phyloP scores from a whole-genome alignment of 1,140 invertebrate species.

The Pogonognathellus flavescens region DNA sequence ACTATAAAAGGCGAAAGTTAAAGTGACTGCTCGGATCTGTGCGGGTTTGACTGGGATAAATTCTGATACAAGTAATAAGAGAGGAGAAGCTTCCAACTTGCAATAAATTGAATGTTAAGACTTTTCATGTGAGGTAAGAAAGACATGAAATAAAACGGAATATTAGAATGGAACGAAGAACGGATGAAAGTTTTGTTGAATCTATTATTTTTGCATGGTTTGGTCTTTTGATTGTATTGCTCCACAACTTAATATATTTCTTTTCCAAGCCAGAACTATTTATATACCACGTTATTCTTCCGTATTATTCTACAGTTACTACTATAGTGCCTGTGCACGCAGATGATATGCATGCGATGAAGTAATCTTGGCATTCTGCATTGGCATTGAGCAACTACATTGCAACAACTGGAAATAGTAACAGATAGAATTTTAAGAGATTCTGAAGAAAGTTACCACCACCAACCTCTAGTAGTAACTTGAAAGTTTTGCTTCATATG shows the following conservation, averaged over 20 bases:
- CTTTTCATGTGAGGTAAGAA: slow-evolving; percentile 33
- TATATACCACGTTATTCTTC: not conserved
- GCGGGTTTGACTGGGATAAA: not conserved
- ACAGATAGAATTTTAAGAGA: too few relatives aligned
- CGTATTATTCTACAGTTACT: not conserved
- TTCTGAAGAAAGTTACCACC: too few relatives aligned
- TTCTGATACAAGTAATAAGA: not conserved
- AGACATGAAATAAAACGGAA: slow-evolving; percentile 47
- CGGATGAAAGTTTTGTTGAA: slow-evolving; percentile 40
- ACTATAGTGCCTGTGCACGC: not conserved
- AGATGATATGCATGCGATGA: not conserved
- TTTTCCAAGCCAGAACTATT: not conserved
- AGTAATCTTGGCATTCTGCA: not conserved
- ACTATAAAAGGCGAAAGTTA: not conserved
- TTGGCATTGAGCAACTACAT: not conserved
- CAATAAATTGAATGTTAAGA: slow-evolving; percentile 45
- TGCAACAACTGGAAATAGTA: too few relatives aligned
- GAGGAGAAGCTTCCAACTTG: not conserved
- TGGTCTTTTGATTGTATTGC: slow-evolving; percentile 32
- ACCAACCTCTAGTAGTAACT: not conserved
- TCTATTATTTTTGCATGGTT: slow-evolving; percentile 24
- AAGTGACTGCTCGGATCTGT: slow-evolving; percentile 3
- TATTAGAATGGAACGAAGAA: not conserved
- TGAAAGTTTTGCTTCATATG: slow-evolving; percentile 9
- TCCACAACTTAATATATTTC: not conserved